phyloP scores from a whole-genome alignment of 2,113 vertebrate species.

The Ciconia maguari region DNA sequence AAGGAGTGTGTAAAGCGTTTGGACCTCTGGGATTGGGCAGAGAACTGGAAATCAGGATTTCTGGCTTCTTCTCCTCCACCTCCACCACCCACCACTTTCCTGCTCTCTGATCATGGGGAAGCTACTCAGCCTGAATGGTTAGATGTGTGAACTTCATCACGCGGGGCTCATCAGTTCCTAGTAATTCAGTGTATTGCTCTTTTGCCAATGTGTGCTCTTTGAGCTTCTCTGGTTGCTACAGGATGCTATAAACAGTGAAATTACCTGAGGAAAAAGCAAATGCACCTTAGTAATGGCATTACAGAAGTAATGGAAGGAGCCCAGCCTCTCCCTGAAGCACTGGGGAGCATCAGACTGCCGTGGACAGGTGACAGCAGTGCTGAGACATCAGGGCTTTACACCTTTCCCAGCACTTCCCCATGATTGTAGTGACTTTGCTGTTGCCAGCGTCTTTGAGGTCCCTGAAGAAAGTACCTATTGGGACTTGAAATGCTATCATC shows the following conservation, averaged over 20 bases:
- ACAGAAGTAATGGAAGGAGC: not conserved
- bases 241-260: not conserved
- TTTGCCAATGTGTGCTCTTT: not conserved
- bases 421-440: not conserved
- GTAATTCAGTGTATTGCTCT: not conserved
- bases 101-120: not conserved
- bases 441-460: not conserved
- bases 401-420: not conserved
- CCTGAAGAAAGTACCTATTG: not conserved
- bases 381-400: not conserved
- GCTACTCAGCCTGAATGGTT: not conserved
- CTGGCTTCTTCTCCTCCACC: not conserved
- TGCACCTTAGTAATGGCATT: not conserved
- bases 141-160: not conserved
- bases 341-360: not conserved
- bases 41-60: not conserved
- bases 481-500: not conserved
- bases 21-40: not conserved
- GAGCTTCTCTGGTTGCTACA: not conserved
- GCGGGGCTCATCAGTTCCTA: not conserved
- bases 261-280: not conserved
- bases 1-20: not conserved
- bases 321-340: not conserved
- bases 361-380: not conserved
- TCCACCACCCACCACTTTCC: not conserved